Evolutionary conservation across 2,888 invertebrate species (phyloP), one percentile per base, ranked within the genome.

Genomic region (Standfussiana lucernea): DNA sequence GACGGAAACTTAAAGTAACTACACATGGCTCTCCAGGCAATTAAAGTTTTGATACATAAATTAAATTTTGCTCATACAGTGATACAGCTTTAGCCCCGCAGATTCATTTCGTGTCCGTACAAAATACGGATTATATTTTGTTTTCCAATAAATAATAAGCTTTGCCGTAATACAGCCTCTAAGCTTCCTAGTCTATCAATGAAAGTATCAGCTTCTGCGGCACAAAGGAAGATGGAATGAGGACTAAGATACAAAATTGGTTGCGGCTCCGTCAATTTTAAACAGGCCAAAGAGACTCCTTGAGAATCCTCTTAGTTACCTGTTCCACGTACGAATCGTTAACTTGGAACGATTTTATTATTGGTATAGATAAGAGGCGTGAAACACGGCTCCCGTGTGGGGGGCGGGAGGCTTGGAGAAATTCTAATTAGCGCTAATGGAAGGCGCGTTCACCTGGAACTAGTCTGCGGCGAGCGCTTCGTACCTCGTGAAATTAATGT

Each of bases 381-480:
- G 67, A 82, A 76, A 68, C 45, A 77, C 64, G 66, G 75, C 75
- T 66, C 72, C 74, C 68, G 47, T 74, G 82, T 75, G 86, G 85
- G 78, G 77, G 85, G 45, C 67, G 83, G 87, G 88, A 75, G 85
- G 92, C 90, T 88, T 87, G 87, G 91, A 91, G 93, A 93, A 95
- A 95, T 95, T 95, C 92, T 95, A 95, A 95, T 96, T 95, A 95
- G 93, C 93, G 91, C 90, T 95, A 95, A 96, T 95, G 95, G 95
- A 93, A 92, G 90, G 91, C 88, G 90, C 92, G 91, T 91, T 93
- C 93, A 92, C 92, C 93, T 93, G 93, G 89, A 95, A 92, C 92
- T 92, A 92, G 92, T 89, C 90, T 90, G 89, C 89, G 89, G 90
- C 85, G 79, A 86, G 84, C 71, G 68, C 73, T 84, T 81, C 88